phyloP scores from a whole-genome alignment of 2,113 vertebrate species.

The Sarotherodon lohbergeri region DNA sequence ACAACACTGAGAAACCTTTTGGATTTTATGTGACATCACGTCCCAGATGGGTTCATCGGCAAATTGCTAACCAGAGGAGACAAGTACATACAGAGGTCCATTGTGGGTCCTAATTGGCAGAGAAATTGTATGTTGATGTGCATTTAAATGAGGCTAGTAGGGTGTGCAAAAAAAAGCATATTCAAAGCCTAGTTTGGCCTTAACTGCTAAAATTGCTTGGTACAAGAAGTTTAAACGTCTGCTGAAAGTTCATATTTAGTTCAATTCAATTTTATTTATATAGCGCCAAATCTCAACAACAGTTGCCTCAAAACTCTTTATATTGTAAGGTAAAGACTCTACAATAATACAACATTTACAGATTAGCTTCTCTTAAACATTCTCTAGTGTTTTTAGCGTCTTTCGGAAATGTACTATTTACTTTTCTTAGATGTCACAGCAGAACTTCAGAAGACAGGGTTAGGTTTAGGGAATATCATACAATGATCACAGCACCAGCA shows the following conservation, averaged over 20 bases:
- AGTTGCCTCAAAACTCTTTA: not conserved
- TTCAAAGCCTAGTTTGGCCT: not conserved
- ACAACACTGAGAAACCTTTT: constrained; percentile 10
- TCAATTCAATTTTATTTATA: not conserved
- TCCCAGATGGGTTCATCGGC: constrained; percentile 3
- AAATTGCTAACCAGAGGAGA: not conserved
- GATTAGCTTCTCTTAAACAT: not conserved
- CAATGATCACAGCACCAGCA: not conserved
- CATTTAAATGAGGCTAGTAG: not conserved
- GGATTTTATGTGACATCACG: constrained; percentile 25
- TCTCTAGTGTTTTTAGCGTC: not conserved
- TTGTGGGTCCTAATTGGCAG: not conserved
- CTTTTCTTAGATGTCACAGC: not conserved
- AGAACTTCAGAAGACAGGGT: not conserved
- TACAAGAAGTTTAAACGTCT: not conserved
- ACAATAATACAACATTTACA: not conserved
- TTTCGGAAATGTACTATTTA: not conserved
- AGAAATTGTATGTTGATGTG: not conserved
- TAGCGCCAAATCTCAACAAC: not conserved
- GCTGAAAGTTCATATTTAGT: not conserved
- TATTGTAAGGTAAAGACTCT: not conserved
- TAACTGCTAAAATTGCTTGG: not conserved
- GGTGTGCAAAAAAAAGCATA: not conserved
- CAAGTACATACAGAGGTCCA: constrained; percentile 5
- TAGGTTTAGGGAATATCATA: not conserved